Evolutionary conservation across 2,797 vertebrate species (phyloP), one percentile per base, ranked within the genome.

Genomic region (Poeciliopsis presidionis): DNA sequence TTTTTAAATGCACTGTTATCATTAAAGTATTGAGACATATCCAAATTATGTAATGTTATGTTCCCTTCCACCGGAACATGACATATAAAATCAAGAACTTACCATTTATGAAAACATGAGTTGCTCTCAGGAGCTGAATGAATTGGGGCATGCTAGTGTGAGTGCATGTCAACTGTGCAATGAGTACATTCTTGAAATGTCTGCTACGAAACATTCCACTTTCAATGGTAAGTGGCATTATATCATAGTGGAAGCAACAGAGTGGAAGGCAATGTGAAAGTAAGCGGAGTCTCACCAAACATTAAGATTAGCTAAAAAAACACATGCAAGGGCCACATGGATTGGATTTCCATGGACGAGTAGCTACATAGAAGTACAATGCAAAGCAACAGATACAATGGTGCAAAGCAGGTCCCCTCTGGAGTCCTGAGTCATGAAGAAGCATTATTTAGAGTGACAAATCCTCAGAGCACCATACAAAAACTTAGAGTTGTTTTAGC

Each of bases 41-140:
- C 41, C 25, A 45, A 7, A 7, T 46, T 1, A n/a, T 7, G 7
- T 13, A 46, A 70, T 28, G 3, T 45, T 70, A n/a, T 12, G 13
- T 28, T 46, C 13, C n/a, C 41, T 45, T 46, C 67, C 13, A 7
- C 2, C 14, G 41, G n/a, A 5, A 33, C 33, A 33, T 3, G 3
- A 33, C 33, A 6, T 45, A 28, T 46, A 46, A 46, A 45, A 70
- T 70, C 13, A 46, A 70, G 3, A 70, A 70, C 13, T 8, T 18
- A n/a, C 7, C 5, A 46, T 45, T 45, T 70, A 28, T 70, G 67
- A 70, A 70, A 70, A 70, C n/a, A 70, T 28, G 25, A n/a, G 25
- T 18, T 70, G 41, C 67, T 70, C 67, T 70, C 67, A 45, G 25
- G 13, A 70, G 67, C 67, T 70, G 9, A 46, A 13, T 70, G 67